Conservation (phyloP, 2,888 invertebrate genomes). For the Brachypterus glaber region DNA sequence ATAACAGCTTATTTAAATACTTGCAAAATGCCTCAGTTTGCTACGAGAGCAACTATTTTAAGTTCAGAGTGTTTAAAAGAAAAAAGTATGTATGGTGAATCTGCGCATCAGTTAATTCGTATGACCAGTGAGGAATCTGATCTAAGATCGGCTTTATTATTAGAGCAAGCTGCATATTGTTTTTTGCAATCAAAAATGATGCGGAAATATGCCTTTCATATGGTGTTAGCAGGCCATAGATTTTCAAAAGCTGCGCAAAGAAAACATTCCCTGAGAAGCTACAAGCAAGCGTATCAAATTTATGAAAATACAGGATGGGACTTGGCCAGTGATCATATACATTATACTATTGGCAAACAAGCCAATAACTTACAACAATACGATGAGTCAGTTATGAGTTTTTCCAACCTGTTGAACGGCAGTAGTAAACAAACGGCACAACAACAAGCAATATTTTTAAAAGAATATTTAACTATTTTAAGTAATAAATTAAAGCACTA, state of each 20-base stretch:
- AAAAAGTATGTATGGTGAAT: slow-evolving; percentile 73
- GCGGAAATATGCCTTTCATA: slow-evolving; percentile 92
- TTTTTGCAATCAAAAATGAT: slow-evolving; percentile 71
- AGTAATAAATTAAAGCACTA: slow-evolving; percentile 45
- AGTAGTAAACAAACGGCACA: slow-evolving; percentile 59
- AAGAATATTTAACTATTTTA: slow-evolving; percentile 79
- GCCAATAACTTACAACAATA: slow-evolving; percentile 70
- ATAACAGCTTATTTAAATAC: slow-evolving; percentile 83
- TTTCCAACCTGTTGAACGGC: slow-evolving; percentile 66
- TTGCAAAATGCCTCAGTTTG: slow-evolving; percentile 86
- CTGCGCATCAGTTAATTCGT: slow-evolving; percentile 88
- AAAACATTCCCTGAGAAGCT: slow-evolving; percentile 85
- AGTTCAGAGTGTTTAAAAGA: slow-evolving; percentile 80
- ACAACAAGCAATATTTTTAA: slow-evolving; percentile 72
- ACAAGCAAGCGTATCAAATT: slow-evolving; percentile 81
- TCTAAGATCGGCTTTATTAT: slow-evolving; percentile 80
- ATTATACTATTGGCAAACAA: slow-evolving; percentile 86
- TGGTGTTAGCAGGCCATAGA: slow-evolving; percentile 92
- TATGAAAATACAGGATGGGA: slow-evolving; percentile 71
- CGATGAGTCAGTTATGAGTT: slow-evolving; percentile 61
- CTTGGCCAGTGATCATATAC: slow-evolving; percentile 90
- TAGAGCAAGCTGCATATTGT: slow-evolving; percentile 93
- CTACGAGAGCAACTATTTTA: slow-evolving; percentile 82
- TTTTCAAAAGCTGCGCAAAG: slow-evolving; percentile 88
- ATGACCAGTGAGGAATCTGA: slow-evolving; percentile 98